phyloP scores from a whole-genome alignment of 1,140 invertebrate genomes.

The Macrobrachium rosenbergii region DNA sequence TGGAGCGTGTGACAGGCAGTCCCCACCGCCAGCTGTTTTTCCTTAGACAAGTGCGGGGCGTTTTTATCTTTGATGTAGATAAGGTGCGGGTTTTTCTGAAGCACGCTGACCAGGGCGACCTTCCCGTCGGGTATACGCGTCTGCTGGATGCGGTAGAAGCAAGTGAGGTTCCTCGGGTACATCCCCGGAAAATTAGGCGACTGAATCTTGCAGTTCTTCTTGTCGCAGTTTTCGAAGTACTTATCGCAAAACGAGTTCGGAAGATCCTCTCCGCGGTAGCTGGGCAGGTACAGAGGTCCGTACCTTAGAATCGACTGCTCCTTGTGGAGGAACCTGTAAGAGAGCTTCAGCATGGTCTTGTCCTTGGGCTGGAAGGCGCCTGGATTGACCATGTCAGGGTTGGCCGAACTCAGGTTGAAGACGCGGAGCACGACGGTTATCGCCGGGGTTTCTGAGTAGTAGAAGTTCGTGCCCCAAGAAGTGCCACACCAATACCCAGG shows the following conservation, averaged over 20 bases:
- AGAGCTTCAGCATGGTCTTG: slow-evolving; percentile 57
- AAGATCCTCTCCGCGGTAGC: slow-evolving; percentile 62
- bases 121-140: slow-evolving; percentile 74
- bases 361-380: slow-evolving; percentile 41
- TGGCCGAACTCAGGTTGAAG: slow-evolving; percentile 73
- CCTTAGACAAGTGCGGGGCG: slow-evolving; percentile 59
- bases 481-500: slow-evolving; percentile 88
- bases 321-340: slow-evolving; percentile 71
- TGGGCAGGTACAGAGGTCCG: slow-evolving; percentile 60
- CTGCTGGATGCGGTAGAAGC: slow-evolving; percentile 83
- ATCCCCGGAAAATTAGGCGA: slow-evolving; percentile 89
- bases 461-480: slow-evolving; percentile 86
- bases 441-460: slow-evolving; percentile 85
- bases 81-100: slow-evolving; percentile 62
- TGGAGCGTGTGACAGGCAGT: slow-evolving; percentile 82
- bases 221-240: slow-evolving; percentile 90
- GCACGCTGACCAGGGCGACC: slow-evolving; percentile 64
- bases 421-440: slow-evolving; percentile 82
- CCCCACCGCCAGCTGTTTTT: slow-evolving; percentile 55
- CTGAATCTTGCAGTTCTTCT: slow-evolving; percentile 86
- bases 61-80: slow-evolving; percentile 66
- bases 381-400: slow-evolving; percentile 12
- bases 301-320: slow-evolving; percentile 62
- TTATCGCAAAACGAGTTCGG: slow-evolving; percentile 79
- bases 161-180: slow-evolving; percentile 87